phyloP scores from a whole-genome alignment of 2,888 invertebrate genomes.

The Drosophila pegasa region DNA sequence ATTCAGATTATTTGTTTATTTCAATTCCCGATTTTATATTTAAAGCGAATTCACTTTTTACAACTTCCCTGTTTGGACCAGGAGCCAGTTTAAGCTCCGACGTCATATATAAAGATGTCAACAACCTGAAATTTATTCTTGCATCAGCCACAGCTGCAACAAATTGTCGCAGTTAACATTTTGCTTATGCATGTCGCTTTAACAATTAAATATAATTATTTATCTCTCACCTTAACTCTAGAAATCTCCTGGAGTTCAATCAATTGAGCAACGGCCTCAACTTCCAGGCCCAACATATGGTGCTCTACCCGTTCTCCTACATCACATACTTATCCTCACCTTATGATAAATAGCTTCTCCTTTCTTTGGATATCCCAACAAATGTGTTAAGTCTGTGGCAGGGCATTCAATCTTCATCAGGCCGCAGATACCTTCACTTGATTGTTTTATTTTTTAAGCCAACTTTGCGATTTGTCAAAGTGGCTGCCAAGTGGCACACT shows the following conservation, averaged over 20 bases:
- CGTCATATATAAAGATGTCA: background rate
- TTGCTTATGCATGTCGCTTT: background rate
- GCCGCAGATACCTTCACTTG: background rate
- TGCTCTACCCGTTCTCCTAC: background rate
- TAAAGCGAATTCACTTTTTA: background rate
- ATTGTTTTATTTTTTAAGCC: constrained; percentile 32
- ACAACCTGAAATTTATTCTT: background rate
- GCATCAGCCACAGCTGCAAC: background rate
- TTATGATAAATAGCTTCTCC: background rate
- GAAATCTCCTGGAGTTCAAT: background rate
- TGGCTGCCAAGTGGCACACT: constrained; percentile 55
- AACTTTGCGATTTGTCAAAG: constrained; percentile 74
- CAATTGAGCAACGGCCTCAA: background rate
- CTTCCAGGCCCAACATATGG: constrained; percentile 18
- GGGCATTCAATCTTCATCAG: constrained; percentile 8
- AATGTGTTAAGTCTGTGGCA: background rate
- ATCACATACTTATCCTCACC: background rate
- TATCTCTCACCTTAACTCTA: background rate
- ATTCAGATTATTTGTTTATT: background rate
- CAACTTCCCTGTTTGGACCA: background rate
- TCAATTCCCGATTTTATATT: background rate
- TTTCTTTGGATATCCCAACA: background rate
- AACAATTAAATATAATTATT: background rate
- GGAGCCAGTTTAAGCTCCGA: too few relatives aligned
- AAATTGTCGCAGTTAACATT: background rate